Evolutionary conservation across 1,140 invertebrate genomes (phyloP).

Genomic region (Drosophila nasuta): DNA sequence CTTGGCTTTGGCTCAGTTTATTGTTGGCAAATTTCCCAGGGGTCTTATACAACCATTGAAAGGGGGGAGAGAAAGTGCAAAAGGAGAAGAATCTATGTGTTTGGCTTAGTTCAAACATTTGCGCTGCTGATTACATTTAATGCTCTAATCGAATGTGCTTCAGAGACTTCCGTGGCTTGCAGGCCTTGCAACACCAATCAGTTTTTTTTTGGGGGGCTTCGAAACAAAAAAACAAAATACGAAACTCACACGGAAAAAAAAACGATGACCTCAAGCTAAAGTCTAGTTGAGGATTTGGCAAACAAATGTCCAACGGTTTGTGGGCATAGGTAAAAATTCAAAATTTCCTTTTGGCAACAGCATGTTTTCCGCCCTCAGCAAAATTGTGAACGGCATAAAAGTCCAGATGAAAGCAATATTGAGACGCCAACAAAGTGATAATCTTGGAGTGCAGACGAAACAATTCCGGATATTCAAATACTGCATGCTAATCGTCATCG

Average conservation of each 20-base stretch:
- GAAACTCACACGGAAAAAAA: background rate
- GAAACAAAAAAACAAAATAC: slow-evolving; percentile 19
- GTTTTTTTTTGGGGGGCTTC: slow-evolving; percentile 6
- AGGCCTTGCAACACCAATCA: slow-evolving; percentile 52
- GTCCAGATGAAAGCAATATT: background rate
- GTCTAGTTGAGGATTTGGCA: slow-evolving; percentile 20
- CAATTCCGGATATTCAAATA: background rate
- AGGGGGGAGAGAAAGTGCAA: background rate
- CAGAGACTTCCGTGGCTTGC: slow-evolving; percentile 21
- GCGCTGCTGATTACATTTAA: slow-evolving; percentile 80
- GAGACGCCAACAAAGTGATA: background rate
- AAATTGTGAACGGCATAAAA: background rate
- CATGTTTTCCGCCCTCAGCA: background rate
- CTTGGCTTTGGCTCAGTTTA: slow-evolving; percentile 53
- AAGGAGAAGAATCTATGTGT: slow-evolving; percentile 11
- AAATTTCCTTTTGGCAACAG: slow-evolving; percentile 14
- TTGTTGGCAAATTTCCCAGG: slow-evolving; percentile 81
- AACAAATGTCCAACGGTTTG: slow-evolving; percentile 4
- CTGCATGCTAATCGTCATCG: background rate
- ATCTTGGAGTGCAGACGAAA: background rate
- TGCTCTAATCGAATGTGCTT: slow-evolving; percentile 68
- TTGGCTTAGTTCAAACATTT: slow-evolving; percentile 71
- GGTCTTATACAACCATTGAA: slow-evolving; percentile 45
- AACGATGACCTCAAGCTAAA: slow-evolving; percentile 30
- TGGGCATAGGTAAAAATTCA: slow-evolving; percentile 40